Evolutionary conservation across 1,140 invertebrate genomes (phyloP).

Genomic region (Zaprionus kolodkinae): DNA sequence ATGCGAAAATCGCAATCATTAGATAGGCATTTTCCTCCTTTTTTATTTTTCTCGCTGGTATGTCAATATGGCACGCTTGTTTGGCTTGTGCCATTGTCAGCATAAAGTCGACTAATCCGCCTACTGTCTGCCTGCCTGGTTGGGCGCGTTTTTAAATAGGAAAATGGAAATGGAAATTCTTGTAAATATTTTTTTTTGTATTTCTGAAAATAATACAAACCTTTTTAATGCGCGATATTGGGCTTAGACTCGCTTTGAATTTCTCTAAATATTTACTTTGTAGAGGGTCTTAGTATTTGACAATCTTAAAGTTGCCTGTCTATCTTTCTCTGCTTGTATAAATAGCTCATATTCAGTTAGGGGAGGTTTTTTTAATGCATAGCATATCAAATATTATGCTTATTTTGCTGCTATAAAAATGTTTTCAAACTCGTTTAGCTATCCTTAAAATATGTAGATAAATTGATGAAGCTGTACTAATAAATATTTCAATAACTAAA

Average conservation of each 20-base stretch:
- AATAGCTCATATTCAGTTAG: not conserved
- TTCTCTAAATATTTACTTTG: not conserved
- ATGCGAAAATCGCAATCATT: constrained; percentile 60
- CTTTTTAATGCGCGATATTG: not conserved
- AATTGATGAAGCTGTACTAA: not conserved
- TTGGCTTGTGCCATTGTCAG: constrained; percentile 15
- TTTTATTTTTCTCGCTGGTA: not conserved
- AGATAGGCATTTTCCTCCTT: constrained; percentile 46
- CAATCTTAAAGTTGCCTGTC: not conserved
- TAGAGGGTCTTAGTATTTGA: not conserved
- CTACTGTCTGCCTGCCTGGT: not conserved
- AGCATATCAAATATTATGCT: too few species aligned
- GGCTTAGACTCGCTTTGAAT: not conserved
- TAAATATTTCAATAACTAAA: not conserved
- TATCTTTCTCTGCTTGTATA: not conserved
- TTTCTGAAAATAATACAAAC: not conserved
- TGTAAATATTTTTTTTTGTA: not conserved
- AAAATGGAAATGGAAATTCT: not conserved
- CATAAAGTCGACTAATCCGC: not conserved
- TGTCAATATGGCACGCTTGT: constrained; percentile 24
- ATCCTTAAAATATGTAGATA: constrained; percentile 5
- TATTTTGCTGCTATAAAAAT: not conserved
- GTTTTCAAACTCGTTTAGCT: not conserved
- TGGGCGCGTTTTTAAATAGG: not conserved
- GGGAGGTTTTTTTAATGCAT: too few species aligned